Percentiles rank a stretch among this genome's conserved stretches.
These are phyloP conservation scores for Epinephelus awoara DNA, from an alignment of 2,797 vertebrate genomes.

Conservation along the genomic window DNA sequence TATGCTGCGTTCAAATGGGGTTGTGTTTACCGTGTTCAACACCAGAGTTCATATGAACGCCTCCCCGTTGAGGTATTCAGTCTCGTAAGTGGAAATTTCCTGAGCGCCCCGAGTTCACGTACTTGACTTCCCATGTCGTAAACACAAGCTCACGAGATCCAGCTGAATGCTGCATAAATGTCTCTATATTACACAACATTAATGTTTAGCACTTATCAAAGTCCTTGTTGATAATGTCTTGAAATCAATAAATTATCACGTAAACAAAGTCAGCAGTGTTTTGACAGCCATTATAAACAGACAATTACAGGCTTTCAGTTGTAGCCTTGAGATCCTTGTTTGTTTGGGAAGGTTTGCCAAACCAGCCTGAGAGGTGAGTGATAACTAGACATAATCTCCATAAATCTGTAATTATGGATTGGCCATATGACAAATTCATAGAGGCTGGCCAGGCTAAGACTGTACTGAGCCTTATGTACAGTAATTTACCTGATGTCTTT, in stretches of 20 bases:
- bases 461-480: background rate
- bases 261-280: slow-evolving; percentile 9
- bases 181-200: background rate
- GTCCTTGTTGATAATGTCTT: background rate
- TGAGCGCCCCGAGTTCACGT: no score
- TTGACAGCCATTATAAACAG: slow-evolving; percentile 8
- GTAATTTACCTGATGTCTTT: background rate
- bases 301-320: slow-evolving; percentile 2
- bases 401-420: background rate
- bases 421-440: background rate
- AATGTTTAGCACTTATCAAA: background rate
- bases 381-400: slow-evolving; percentile 2
- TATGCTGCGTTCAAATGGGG: no score
- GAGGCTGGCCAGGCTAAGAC: background rate
- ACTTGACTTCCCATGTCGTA: no score
- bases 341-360: background rate
- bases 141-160: no score
- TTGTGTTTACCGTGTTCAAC: no score
- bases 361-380: background rate
- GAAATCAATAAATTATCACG: background rate
- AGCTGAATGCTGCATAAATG: background rate
- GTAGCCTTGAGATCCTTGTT: background rate
- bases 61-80: no score
- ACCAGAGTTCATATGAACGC: no score
- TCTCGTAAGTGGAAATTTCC: no score